phyloP scores from a whole-genome alignment of 2,888 invertebrate genomes.

The Cephus pygmeus region DNA sequence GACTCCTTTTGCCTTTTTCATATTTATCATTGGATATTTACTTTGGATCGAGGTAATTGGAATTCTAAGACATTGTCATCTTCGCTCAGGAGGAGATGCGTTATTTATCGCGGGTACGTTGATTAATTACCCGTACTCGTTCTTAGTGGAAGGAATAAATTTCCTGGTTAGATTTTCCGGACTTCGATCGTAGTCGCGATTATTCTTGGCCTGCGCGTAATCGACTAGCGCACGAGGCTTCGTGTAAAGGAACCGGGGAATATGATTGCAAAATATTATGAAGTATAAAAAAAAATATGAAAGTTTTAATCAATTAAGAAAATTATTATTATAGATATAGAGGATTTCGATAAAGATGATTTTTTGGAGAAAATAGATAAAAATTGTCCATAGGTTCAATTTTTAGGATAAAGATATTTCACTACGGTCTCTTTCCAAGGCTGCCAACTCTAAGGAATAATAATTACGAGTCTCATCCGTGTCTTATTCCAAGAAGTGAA shows the following conservation, averaged over 20 bases:
- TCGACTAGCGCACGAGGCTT: background rate
- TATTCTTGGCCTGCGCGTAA: background rate
- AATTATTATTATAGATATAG: background rate
- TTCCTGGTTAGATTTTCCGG: background rate
- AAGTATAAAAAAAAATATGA: background rate
- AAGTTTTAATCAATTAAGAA: background rate
- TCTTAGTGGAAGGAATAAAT: background rate
- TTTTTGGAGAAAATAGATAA: background rate
- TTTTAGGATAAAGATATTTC: background rate
- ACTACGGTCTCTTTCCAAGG: constrained; percentile 26
- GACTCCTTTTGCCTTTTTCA: too few species aligned
- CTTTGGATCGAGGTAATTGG: background rate
- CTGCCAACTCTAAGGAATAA: constrained; percentile 24
- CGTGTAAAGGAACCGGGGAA: background rate
- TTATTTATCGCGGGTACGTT: background rate
- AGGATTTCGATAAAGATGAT: background rate
- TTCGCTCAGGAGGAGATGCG: background rate
- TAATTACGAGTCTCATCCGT: constrained; percentile 35
- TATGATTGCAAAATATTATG: background rate
- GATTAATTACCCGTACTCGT: background rate
- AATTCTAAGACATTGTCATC: background rate
- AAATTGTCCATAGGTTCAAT: background rate
- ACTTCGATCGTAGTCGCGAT: background rate
- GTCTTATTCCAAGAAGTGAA: constrained; percentile 44
- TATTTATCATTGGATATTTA: too few species aligned